These are phyloP conservation scores for Nicator chloris DNA, from an alignment of 2,113 vertebrate genomes.

Conservation along the genomic window DNA sequence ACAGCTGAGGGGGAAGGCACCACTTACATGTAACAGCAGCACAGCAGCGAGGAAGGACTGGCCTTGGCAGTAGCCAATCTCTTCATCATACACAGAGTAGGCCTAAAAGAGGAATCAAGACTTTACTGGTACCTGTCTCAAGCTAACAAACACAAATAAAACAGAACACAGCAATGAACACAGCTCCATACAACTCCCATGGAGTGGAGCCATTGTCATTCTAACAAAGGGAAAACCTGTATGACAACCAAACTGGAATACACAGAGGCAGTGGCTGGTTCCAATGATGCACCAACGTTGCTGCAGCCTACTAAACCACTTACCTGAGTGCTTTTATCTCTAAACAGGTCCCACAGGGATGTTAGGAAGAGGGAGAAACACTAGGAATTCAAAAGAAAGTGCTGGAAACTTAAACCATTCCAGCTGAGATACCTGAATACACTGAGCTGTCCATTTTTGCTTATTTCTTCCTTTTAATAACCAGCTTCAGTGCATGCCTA, in stretches of 20 bases:
- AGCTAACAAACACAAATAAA: not conserved
- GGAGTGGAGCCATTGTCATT: not conserved
- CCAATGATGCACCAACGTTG: not conserved
- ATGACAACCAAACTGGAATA: not conserved
- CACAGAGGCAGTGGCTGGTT: not conserved
- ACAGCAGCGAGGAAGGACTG: conserved; percentile 98
- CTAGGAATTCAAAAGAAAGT: not conserved
- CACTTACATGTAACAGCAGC: conserved; percentile 94
- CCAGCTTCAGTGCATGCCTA: not conserved
- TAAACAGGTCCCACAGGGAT: not conserved
- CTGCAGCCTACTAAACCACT: not conserved
- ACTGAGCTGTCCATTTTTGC: not conserved
- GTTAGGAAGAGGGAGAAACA: not conserved
- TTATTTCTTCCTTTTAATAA: not conserved
- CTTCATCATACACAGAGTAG: conserved; percentile 97
- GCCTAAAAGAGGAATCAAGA: conserved; percentile 73
- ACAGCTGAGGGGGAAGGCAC: not conserved
- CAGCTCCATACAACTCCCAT: not conserved
- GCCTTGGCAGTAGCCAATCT: conserved; percentile 98
- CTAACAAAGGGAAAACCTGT: not conserved
- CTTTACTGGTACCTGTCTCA: not conserved
- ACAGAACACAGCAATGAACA: not conserved
- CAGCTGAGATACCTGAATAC: not conserved
- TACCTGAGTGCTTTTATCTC: not conserved
- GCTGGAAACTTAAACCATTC: not conserved